Percentiles rank a stretch among this genome's conserved stretches.
Conservation (phyloP, 2,113 vertebrate genomes). For the human region GRCh38 chr13:30062001-30062500, state of each 20-base stretch:
- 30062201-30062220: neutral
- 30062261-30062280: no score
- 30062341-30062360: no score
- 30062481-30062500: no score
- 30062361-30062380: no score
- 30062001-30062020: neutral
- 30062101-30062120: neutral
- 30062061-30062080: neutral
- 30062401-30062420: no score
- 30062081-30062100: neutral
- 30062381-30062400: no score
- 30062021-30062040: neutral
- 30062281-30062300: no score
- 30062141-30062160: neutral
- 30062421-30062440: no score
- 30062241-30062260: neutral
- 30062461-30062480: no score
- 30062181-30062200: neutral
- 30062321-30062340: no score
- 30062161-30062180: neutral
- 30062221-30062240: neutral
- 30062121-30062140: neutral
- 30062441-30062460: no score
- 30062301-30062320: no score
- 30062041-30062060: neutral